Evolutionary conservation across 1,140 invertebrate species (phyloP).

Genomic region (Conopomorpha cramerella): DNA sequence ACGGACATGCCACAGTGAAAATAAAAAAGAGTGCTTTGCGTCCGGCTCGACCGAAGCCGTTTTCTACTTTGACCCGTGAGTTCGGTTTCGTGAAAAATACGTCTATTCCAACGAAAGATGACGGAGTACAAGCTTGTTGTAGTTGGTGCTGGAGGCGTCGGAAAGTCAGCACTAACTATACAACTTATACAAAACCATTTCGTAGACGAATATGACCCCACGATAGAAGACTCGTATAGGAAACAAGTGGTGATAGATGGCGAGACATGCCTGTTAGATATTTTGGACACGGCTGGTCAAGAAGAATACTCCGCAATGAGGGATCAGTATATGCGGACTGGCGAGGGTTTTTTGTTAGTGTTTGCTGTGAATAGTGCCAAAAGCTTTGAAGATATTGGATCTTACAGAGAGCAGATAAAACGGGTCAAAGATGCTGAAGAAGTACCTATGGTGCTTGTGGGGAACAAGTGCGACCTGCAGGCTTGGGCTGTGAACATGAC

Average conservation of each 20-base stretch:
- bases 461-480: constrained; percentile 97
- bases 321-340: constrained; percentile 98
- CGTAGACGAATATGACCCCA: constrained; percentile 99
- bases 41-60: no score
- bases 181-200: constrained; percentile 99
- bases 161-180: constrained; percentile 99
- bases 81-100: constrained; percentile 49
- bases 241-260: constrained; percentile 98
- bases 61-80: constrained; percentile 40
- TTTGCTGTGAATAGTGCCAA: constrained; percentile 99
- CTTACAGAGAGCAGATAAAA: constrained; percentile 98
- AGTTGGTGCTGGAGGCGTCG: constrained; percentile 95
- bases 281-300: constrained; percentile 98
- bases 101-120: constrained; percentile 63
- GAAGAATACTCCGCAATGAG: constrained; percentile 98
- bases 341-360: constrained; percentile 95
- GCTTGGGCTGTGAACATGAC: constrained; percentile 87
- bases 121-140: constrained; percentile 86
- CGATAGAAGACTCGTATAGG: constrained; percentile 95
- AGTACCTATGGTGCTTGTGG: constrained; percentile 98
- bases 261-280: constrained; percentile 97
- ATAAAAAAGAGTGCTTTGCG: no score
- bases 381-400: constrained; percentile 95
- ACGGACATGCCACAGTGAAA: no score
- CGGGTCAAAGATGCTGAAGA: constrained; percentile 99